Base-by-base conservation (phyloP, 2,888 invertebrate genomes). In the Sphaerophoria rueppellii region DNA sequence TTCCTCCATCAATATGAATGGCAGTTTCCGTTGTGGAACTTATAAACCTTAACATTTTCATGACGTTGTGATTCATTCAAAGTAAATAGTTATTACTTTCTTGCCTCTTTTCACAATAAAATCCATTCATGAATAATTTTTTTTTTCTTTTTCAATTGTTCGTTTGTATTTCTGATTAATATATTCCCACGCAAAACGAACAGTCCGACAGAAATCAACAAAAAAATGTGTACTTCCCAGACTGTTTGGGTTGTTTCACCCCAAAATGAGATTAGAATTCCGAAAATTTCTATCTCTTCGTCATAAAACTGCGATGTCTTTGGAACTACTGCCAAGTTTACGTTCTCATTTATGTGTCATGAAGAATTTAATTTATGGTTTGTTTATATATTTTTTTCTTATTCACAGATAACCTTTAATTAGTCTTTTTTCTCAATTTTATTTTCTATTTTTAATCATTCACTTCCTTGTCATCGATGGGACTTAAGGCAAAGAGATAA, bases 181-280 rank as follows among this genome's bases (percentile, higher is more conserved):
- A 65, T 50, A 65, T 37, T 65, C 16, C 63, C 65, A 65, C 65
- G 50, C 65, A 37, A 65, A 65, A 9, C 34, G 0, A 43, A 40
- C 2, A 24, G 24, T 24, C 24, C 24, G 24, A 43, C 9, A 11
- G 6, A 11, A 11, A 11, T 43, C 12, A 6, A 7, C 6, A 12
- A 0, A n/a, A 12, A 46, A 7, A 11, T 63, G 16, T 48, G 48
- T 46, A 35, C 16, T 50, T 37, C 50, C 50, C 50, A 65, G 65
- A 65, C 65, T 16, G 65, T 16, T 50, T 50, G 65, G 65, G n/a
- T n/a, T 50, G 12, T 63, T 5, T 63, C 11, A 16, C 65, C 35
- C 32, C 12, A 9, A 24, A 50, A 4, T n/a, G 6, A 65, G 50
- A 65, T 37, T 65, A 65, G 65, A 50, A 65, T 37, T 65, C 12